Base-by-base conservation (phyloP, 92 coral and sea anemone species). In the Porites divaricata region DNA sequence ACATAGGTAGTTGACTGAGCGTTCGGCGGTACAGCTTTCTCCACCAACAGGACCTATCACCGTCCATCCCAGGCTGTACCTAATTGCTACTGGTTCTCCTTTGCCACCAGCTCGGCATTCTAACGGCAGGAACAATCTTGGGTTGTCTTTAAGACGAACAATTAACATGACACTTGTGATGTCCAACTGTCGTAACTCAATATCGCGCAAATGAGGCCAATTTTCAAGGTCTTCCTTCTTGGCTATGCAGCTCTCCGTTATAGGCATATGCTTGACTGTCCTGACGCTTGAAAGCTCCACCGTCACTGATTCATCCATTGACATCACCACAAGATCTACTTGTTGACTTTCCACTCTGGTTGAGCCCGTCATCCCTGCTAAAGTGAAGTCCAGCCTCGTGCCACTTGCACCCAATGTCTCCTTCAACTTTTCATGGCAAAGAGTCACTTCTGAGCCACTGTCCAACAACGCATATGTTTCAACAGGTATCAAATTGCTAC, bases 371-470 rank as follows among this genome's bases (percentile, higher is more conserved):
- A 90, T 83, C 15, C 94, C 89, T 62, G 89, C 81, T 57, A 85
- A 78, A 23, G 90, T 88, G 72, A 87, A 93, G 17, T 75, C 79
- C 49, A 78, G 22, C 83, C 76, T 87, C n/a, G 67, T 41, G 25
- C 93, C 92, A 53, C 62, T 67, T 24, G 77, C 62, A 2, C 67
- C 77, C 2, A 90, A 83, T 22, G 26, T 70, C 20, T 85, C 54
- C 28, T 48, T 45, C 83, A 90, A 88, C 4, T 66, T 75, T 53
- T 90, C 84, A 75, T 90, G 92, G 63, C 91, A 93, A 72, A 90
- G 88, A 25, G 94, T 93, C 67, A 86, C 92, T 58, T 93, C 94
- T 8, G 85, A 88, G 21, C 93, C 93, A 80, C 79, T 87, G 84
- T 89, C 95, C 75, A 88, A 63, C 49, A 90, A 61, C 21, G 94